These are phyloP conservation scores for Oncorhynchus tshawytscha DNA, from an alignment of 2,113 vertebrate species.

Conservation along the genomic window DNA sequence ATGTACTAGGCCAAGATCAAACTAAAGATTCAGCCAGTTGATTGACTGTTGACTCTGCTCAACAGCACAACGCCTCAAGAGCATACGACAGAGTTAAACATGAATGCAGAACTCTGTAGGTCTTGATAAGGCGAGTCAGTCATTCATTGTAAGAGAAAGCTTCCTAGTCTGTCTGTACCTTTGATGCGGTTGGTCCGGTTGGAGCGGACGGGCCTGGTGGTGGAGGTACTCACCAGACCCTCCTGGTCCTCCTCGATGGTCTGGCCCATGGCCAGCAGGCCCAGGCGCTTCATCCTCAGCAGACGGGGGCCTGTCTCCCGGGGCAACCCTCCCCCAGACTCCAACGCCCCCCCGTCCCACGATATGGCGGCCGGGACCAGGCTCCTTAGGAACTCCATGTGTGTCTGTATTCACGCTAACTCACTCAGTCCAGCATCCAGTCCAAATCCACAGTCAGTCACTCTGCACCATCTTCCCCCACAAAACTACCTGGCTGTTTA, in stretches of 20 bases:
- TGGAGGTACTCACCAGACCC: not conserved
- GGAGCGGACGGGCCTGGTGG: constrained; percentile 35
- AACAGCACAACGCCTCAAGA: too few relatives aligned
- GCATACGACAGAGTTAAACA: too few relatives aligned
- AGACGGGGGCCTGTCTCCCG: constrained; percentile 80
- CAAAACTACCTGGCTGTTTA: not conserved
- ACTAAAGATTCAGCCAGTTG: too few relatives aligned
- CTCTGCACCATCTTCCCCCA: constrained; percentile 26
- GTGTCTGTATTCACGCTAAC: constrained; percentile 17
- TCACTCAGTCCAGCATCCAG: constrained; percentile 35
- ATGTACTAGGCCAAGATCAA: too few relatives aligned
- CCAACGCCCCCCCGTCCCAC: constrained; percentile 44
- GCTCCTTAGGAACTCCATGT: constrained; percentile 93
- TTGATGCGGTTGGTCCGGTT: constrained; percentile 50
- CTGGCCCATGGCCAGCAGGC: constrained; percentile 78
- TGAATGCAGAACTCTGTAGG: too few relatives aligned
- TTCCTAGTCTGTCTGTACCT: constrained; percentile 56
- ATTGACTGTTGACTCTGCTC: too few relatives aligned
- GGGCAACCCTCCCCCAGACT: constrained; percentile 27
- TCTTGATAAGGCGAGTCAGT: too few relatives aligned
- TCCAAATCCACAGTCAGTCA: constrained; percentile 13
- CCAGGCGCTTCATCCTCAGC: constrained; percentile 82
- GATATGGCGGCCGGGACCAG: constrained; percentile 78
- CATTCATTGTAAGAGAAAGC: too few relatives aligned
- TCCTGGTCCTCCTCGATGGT: constrained; percentile 70